Conservation (phyloP, 2,113 vertebrate species). For the Oostethus manadensis region DNA sequence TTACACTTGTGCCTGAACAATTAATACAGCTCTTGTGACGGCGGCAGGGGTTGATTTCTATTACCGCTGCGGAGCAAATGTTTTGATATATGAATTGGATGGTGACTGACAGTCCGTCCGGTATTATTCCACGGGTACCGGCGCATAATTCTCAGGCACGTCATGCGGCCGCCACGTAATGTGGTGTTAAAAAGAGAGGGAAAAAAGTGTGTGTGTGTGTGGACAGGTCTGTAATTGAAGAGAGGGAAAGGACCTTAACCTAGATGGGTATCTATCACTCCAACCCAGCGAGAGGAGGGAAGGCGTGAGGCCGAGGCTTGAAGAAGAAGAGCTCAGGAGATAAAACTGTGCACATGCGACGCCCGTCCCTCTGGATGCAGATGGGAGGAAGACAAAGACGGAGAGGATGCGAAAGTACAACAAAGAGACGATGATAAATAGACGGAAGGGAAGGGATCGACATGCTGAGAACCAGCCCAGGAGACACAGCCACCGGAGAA, state of each 20-base stretch:
- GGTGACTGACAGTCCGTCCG: neutral
- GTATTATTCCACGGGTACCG: neutral
- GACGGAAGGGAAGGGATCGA: slow-evolving; percentile 51
- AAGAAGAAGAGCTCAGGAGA: slow-evolving; percentile 14
- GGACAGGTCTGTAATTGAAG: slow-evolving; percentile 58
- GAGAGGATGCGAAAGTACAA: slow-evolving; percentile 42
- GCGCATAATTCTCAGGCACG: neutral
- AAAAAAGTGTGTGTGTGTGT: slow-evolving; percentile 31
- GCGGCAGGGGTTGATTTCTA: neutral
- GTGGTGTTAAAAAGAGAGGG: slow-evolving; percentile 24
- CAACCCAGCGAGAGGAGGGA: slow-evolving; percentile 11
- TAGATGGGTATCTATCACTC: slow-evolving; percentile 58
- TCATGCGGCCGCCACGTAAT: slow-evolving; percentile 2
- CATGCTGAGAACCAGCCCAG: slow-evolving; percentile 62
- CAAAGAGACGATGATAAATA: slow-evolving; percentile 42
- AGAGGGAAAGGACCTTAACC: slow-evolving; percentile 44
- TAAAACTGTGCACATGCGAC: slow-evolving; percentile 23
- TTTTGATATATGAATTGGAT: neutral
- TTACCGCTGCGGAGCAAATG: neutral
- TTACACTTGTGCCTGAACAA: neutral
- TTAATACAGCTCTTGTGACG: neutral
- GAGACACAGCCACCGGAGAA: slow-evolving; percentile 67
- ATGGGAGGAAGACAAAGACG: slow-evolving; percentile 46
- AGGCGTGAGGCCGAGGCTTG: slow-evolving; percentile 1
- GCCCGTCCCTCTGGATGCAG: slow-evolving; percentile 44